Evolutionary conservation across 2,797 vertebrate species (phyloP), one percentile per base, ranked within the genome.

Genomic region (Protosalanx chinensis): DNA sequence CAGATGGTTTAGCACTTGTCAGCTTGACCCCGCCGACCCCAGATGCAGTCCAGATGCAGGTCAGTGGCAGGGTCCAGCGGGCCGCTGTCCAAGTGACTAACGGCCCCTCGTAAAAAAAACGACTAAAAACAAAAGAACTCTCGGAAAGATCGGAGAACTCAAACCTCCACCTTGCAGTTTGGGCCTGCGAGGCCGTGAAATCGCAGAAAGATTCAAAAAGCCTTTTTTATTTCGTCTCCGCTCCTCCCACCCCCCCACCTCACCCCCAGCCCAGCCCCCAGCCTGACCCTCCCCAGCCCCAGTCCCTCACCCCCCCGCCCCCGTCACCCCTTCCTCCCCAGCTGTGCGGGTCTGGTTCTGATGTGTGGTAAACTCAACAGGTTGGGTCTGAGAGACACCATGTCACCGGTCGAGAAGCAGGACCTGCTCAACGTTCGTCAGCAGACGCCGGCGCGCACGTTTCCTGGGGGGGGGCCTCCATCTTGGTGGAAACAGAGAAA

Each of bases 41-140:
- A 92, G 90, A 91, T 94, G 90, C 79, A 88, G 84, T 91, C 91
- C 92, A 94, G 93, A 93, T 93, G 92, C 89, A 84, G 91, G 89
- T 91, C 90, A 92, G 64, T 70, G 62, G 72, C 32, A 29, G 76
- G 81, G 89, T 86, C 79, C 79, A 76, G 72, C 79, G 75, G 72
- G 72, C 71, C 67, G 82, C 82, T 83, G 85, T 88, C 85, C 76
- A 16, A 76, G 81, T 93, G 91, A 93, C 87, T 92, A 93, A 93
- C 88, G 77, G 73, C 88, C 41, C n/a, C 72, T 79, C 69, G 79
- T 91, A 85, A 92, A 89, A 74, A 70, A 74, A 70, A 46, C n/a
- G 71, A 64, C 72, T 41, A 93, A 41, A 41, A 41, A 41, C 41
- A 89, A 74, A 72, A 74, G 70, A 72, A 69, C 76, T 58, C 82